Base-by-base conservation (phyloP, 1,140 invertebrate species). In the Coboldia fuscipes region DNA sequence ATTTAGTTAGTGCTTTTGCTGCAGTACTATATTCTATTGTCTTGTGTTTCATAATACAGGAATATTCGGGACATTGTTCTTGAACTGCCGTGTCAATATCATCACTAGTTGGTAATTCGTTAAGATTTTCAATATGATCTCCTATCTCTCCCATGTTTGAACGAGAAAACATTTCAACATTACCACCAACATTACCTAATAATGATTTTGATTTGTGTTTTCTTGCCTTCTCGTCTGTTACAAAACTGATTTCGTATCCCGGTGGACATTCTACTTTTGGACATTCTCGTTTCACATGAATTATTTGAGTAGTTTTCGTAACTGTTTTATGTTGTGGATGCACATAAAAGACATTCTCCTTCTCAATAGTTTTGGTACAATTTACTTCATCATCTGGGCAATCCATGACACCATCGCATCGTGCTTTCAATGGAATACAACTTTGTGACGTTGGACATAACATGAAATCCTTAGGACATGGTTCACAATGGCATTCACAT, bases 331-430 rank as follows among this genome's bases (percentile, higher is more conserved):
- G n/a, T n/a, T n/a, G n/a, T n/a, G n/a, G n/a, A n/a, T n/a, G n/a
- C n/a, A n/a, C n/a, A n/a, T n/a, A n/a, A 28, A 28, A 29, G 17
- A 29, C 7, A 14, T 15, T 16, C 17, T 29, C 28, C 9, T 2
- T 13, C 5, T 16, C 5, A 15, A 16, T 15, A 15, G n/a, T 56
- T 3, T 58, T 57, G 24, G 51, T 45, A 47, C 82, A 88, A 36
- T 70, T 57, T 3, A 58, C 51, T 54, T 90, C 84, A 55, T 90
- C 84, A 54, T 85, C 79, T 3, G 71, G 69, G 50, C 84, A 90
- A 46, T 90, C 74, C 39, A 71, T 61, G 1, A 84, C 54, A 0
- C 81, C 81, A 49, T 90, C 70, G 54, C 84, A 90, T 75, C 80
- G 83, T 1, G 61, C 54, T 2, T 62, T 56, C 36, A 67, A 58